Conservation (phyloP, 1,140 invertebrate genomes). For the Caenorhabditis brenneri region DNA sequence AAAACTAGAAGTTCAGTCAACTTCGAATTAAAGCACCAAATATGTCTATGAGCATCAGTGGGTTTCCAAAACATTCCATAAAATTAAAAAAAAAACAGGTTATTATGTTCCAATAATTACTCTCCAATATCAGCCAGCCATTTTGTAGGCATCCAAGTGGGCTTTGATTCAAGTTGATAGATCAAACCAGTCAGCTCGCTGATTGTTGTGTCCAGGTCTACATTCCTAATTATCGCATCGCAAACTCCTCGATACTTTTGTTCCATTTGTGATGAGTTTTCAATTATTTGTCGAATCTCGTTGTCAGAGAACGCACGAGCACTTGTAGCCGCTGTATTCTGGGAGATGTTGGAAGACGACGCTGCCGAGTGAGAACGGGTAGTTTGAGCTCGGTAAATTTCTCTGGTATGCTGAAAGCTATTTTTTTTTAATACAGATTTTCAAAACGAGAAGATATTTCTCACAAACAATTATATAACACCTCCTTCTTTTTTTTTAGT, state of each 20-base stretch:
- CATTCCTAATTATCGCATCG: slow-evolving; percentile 33
- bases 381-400: slow-evolving; percentile 35
- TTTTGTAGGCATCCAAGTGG: slow-evolving; percentile 28
- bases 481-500: too few relatives aligned
- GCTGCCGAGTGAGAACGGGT: slow-evolving; percentile 26
- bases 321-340: not conserved
- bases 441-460: too few relatives aligned
- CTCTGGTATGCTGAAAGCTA: slow-evolving; percentile 55
- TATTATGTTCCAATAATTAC: not conserved
- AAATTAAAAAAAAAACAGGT: not conserved
- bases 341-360: slow-evolving; percentile 11
- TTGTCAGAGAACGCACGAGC: slow-evolving; percentile 41
- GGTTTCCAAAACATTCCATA: too few relatives aligned
- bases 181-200: slow-evolving; percentile 37
- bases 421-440: too few relatives aligned
- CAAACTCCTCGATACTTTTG: not conserved
- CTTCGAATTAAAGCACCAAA: too few relatives aligned
- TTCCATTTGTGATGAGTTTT: slow-evolving; percentile 24
- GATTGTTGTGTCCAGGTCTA: slow-evolving; percentile 36
- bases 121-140: slow-evolving; percentile 15
- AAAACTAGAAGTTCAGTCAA: too few relatives aligned
- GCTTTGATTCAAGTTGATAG: slow-evolving; percentile 35
- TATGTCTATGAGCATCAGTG: too few relatives aligned
- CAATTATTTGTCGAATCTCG: slow-evolving; percentile 45
- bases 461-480: too few relatives aligned